Evolutionary conservation across 2,888 invertebrate species (phyloP), one percentile per base, ranked within the genome.

Genomic region (Acanthosepion esculentum): DNA sequence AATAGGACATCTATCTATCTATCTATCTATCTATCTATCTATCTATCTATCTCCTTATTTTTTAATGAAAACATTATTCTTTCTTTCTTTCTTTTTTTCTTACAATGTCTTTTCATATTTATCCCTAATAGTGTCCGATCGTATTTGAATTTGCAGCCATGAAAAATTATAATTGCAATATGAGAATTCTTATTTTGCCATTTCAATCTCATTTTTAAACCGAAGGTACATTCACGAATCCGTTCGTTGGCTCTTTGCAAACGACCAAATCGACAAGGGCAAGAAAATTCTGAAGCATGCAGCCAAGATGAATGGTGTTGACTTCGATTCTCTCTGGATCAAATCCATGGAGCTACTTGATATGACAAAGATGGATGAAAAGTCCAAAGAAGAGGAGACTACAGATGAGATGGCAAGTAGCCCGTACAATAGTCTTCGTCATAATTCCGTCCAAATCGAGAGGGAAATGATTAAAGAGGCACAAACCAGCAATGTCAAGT

Each of bases 221-320:
- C 20, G 7, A 41, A 94, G 94, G 94, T 55, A 64, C 33, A 15
- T 94, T 15, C 26, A 55, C 1, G 94, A 94, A 64, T 55, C 55
- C 0, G 41, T 94, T 41, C 94, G 94, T 18, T 94, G 94, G 94
- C 59, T 94, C 18, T 94, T 94, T 33, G 64, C 94, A 55, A 94
- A 64, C 53, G 48, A 55, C n/a, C 53, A 64, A 33, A 94, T 94
- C 7, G 94, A 55, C 12, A 12, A 23, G 7, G 94, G 53, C 18
- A 59, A 55, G 33, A n/a, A 48, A 20, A 8, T 94, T n/a, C 33
- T 94, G 26, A 15, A 64, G n/a, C 20, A 33, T 6, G 94, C 94
- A 7, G 94, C 94, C 50, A 94, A 48, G 20, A 23, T 94, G 6
- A 94, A 94, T 29, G 59, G 59, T 5, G 94, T 94, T 6, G 94